Percentiles rank a stretch among this genome's conserved stretches.
Evolutionary conservation across 2,113 vertebrate species (phyloP).

Genomic region (Edolisoma coerulescens): DNA sequence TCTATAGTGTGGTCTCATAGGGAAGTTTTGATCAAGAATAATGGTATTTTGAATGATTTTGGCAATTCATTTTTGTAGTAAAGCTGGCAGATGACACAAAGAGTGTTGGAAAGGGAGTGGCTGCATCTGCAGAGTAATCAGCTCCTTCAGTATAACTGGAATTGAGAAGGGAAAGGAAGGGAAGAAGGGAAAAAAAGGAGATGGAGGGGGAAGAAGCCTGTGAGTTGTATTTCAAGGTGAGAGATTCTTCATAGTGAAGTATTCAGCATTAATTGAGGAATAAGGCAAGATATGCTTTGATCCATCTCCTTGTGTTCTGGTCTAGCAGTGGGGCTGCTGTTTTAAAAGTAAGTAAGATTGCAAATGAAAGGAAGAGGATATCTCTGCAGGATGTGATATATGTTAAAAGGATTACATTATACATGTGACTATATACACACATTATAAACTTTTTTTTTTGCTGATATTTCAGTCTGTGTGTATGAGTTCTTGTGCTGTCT

Average conservation of each 20-base stretch:
- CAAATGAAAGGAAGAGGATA: neutral
- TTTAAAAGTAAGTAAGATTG: neutral
- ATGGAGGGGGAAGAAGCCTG: neutral
- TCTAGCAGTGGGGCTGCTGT: neutral
- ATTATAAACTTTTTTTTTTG: neutral
- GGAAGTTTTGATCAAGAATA: neutral
- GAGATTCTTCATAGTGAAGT: neutral
- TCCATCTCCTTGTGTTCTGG: neutral
- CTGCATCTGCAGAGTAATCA: neutral
- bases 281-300: neutral
- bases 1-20: neutral
- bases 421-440: neutral
- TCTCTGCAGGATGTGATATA: rapidly evolving
- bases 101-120: neutral
- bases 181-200: neutral
- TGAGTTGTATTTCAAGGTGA: neutral
- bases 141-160: neutral
- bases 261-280: neutral
- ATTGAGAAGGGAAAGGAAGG: neutral
- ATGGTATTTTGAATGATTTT: neutral
- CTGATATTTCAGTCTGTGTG: neutral
- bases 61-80: neutral
- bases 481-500: neutral
- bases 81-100: neutral
- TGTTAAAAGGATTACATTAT: neutral